These are phyloP conservation scores for Rhopilema esculentum DNA, from an alignment of 30 jellyfish, hydroid and myxozoan species.

Conservation along the genomic window DNA sequence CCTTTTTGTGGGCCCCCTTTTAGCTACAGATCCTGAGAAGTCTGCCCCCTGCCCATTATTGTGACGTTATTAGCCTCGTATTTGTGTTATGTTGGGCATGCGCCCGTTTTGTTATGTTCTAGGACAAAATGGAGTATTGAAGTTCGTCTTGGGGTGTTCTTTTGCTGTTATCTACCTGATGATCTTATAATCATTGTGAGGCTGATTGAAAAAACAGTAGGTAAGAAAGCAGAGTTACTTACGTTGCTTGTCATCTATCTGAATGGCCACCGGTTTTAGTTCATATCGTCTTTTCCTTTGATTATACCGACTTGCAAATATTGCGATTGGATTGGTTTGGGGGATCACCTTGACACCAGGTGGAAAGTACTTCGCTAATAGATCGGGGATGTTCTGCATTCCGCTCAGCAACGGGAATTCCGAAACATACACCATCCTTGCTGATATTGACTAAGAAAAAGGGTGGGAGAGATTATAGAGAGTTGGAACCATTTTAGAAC, in stretches of 20 bases:
- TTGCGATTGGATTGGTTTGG: conserved; percentile 28
- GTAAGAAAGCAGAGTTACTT: neutral
- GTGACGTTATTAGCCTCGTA: too few species aligned
- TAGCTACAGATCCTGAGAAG: too few species aligned
- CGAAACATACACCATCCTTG: neutral
- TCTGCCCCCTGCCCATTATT: too few species aligned
- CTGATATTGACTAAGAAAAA: neutral
- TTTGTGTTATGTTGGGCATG: too few species aligned
- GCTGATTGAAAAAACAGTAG: too few species aligned
- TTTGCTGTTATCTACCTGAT: neutral
- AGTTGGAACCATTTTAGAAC: neutral
- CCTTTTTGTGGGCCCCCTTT: too few species aligned
- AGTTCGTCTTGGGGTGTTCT: too few species aligned
- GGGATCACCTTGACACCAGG: conserved; percentile 19
- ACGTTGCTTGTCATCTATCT: conserved; percentile 12
- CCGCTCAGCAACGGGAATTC: conserved; percentile 34
- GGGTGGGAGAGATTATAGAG: too few species aligned
- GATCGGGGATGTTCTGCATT: conserved; percentile 23
- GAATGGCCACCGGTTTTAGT: conserved; percentile 25
- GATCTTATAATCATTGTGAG: neutral
- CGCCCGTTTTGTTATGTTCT: too few species aligned
- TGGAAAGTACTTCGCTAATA: neutral
- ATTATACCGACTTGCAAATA: conserved; percentile 1
- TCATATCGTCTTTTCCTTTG: neutral
- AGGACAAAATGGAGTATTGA: too few species aligned